phyloP scores from a whole-genome alignment of 2,113 vertebrate genomes.

The Anarhynchus alexandrinus region DNA sequence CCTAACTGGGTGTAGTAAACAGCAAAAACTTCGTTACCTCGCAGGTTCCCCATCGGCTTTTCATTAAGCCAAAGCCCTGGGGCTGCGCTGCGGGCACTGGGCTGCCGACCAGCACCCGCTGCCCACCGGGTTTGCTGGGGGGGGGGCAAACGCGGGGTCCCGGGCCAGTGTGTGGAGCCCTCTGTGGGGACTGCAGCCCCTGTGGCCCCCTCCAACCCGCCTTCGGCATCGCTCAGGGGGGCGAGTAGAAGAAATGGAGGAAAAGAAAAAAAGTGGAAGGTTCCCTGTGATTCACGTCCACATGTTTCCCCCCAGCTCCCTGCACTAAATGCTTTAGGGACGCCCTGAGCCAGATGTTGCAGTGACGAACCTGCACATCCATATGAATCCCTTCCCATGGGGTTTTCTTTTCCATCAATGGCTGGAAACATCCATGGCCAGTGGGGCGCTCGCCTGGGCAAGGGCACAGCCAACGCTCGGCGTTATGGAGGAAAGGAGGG shows the following conservation, averaged over 20 bases:
- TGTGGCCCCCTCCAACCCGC: not conserved
- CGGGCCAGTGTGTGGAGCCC: not conserved
- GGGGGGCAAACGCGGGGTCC: not conserved
- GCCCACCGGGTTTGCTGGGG: not conserved
- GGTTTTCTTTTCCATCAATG: not conserved
- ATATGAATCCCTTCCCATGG: accelerated
- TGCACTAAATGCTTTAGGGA: not conserved
- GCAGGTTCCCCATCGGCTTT: not conserved
- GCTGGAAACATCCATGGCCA: not conserved
- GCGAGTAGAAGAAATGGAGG: not conserved
- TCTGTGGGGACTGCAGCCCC: not conserved
- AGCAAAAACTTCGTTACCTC: accelerated
- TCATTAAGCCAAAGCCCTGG: not conserved
- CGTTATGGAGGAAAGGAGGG: accelerated
- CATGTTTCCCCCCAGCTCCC: not conserved
- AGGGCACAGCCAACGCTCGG: accelerated
- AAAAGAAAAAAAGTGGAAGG: not conserved
- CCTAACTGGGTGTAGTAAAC: not conserved
- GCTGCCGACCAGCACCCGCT: not conserved
- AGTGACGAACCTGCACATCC: not conserved
- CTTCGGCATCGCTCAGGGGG: accelerated
- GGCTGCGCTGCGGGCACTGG: not conserved
- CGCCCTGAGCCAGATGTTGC: not conserved
- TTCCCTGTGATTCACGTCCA: not conserved
- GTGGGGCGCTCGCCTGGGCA: not conserved